Base-by-base conservation (phyloP, 2,888 invertebrate genomes). In the Listrodromus nycthemerus region DNA sequence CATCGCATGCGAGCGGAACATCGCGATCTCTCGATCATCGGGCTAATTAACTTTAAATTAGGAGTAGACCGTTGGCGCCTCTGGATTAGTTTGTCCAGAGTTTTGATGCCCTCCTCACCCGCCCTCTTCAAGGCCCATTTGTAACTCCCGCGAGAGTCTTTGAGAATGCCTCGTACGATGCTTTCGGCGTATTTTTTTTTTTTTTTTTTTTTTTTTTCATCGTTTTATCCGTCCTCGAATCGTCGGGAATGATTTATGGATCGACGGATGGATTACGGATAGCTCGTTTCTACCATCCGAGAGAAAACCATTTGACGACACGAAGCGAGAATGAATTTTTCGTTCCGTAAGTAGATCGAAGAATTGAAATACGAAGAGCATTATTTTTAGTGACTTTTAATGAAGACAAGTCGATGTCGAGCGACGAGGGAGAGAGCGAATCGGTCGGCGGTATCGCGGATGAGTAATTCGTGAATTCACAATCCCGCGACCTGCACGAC, bases 41-140 rank as follows among this genome's bases (percentile, higher is more conserved):
- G 76, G 74, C 83, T 85, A 83, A 85, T 85, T 85, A 84, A 78
- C 83, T 83, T 75, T 73, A 83, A 85, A 83, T 83, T 85, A 75
- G 80, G 83, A 70, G 52, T 69, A 76, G 75, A 65, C 45, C 55
- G 75, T 79, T 79, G 80, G 83, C 80, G 77, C 83, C 80, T 74
- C 80, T 48, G 73, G 69, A 81, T 84, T 78, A 84, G 77, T 78
- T 80, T 55, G 76, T 80, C 30, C 73, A 77, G 52, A 70, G 61
- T 76, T 65, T 74, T 80, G 80, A 69, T 70, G 45, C 55, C 66
- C 65, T 24, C 70, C 30, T 19, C 61, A 21, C 30, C 45, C 27
- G 6, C 70, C 61, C 69, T 52, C 33, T 41, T 13, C 63, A 37
- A 30, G 21, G 4, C 73, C 65, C 21, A 52, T 65, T 24, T 33